Conservation (phyloP, 2,797 vertebrate species). For the Limosa lapponica region DNA sequence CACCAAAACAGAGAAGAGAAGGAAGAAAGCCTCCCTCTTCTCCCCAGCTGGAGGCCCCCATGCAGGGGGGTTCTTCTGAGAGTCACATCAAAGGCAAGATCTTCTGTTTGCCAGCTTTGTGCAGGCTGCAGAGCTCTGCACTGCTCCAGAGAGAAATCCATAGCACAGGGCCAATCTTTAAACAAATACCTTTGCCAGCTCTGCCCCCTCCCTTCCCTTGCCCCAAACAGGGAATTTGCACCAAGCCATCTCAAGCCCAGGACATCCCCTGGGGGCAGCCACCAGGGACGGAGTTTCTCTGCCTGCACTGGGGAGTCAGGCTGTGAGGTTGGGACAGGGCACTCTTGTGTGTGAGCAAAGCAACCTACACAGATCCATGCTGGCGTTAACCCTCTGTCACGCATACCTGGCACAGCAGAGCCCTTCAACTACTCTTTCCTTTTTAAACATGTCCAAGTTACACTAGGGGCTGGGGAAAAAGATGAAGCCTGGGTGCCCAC, state of each 20-base stretch:
- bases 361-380: not conserved
- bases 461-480: not conserved
- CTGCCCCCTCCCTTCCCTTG: not conserved
- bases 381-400: not conserved
- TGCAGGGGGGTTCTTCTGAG: not conserved
- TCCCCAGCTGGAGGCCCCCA: not conserved
- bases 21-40: not conserved
- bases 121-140: not conserved
- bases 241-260: not conserved
- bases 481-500: not conserved
- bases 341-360: not conserved
- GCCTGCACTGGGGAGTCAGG: not conserved
- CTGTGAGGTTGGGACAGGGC: not conserved
- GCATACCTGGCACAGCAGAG: not conserved
- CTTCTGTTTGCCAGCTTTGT: not conserved
- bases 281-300: not conserved
- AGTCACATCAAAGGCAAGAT: constrained; percentile 1
- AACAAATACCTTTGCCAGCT: not conserved
- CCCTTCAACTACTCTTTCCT: not conserved
- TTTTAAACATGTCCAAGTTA: not conserved
- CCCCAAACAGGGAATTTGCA: not conserved
- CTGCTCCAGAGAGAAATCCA: not conserved
- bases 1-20: not conserved
- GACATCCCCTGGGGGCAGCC: not conserved
- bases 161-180: not conserved